Conservation (phyloP, 2,888 invertebrate species). For the Idaea dimidiata region DNA sequence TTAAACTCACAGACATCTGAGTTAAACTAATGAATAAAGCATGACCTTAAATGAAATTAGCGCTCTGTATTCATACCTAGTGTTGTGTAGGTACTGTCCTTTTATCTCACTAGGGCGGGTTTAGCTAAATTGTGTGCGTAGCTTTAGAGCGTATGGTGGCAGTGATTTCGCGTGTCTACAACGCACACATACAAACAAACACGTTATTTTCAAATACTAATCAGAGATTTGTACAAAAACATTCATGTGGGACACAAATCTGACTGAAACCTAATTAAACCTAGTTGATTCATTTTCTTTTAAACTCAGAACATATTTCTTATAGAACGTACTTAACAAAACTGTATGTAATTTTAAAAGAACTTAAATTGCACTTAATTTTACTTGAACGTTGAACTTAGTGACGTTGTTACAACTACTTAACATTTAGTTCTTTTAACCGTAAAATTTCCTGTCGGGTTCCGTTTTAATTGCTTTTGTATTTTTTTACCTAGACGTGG, state of each 20-base stretch:
- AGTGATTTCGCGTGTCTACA: too few relatives aligned
- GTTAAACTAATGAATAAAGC: neutral
- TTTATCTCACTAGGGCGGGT: too few relatives aligned
- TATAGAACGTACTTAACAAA: neutral
- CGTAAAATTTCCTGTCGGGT: neutral
- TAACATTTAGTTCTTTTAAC: neutral
- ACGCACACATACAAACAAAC: too few relatives aligned
- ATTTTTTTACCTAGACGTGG: neutral
- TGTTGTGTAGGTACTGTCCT: neutral
- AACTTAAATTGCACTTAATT: neutral
- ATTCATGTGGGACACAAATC: neutral
- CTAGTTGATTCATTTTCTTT: neutral
- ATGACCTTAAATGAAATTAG: neutral
- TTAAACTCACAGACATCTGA: too few relatives aligned
- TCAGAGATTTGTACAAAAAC: too few relatives aligned
- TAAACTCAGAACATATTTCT: neutral
- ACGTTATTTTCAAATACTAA: too few relatives aligned
- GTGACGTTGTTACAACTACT: neutral
- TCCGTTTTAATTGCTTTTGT: neutral
- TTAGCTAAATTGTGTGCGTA: too few relatives aligned
- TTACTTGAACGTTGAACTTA: neutral
- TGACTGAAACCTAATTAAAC: too few relatives aligned
- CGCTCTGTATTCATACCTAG: neutral
- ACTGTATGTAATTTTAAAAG: neutral
- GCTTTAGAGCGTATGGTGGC: too few relatives aligned